Conservation (phyloP, 2,797 vertebrate genomes). For the Carcharodon carcharias region DNA sequence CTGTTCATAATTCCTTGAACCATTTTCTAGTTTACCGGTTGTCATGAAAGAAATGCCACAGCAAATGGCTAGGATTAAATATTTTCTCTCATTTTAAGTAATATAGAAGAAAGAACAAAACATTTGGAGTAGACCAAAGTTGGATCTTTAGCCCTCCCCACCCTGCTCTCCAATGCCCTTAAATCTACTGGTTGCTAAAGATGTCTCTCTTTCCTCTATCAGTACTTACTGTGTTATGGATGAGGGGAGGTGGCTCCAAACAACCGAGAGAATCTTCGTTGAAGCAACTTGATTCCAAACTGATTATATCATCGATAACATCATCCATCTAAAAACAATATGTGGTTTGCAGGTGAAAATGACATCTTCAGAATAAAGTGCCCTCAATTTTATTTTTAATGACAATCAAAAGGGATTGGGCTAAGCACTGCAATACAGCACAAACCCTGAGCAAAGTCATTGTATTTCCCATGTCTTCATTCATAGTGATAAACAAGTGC, state of each 20-base stretch:
- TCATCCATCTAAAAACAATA: slow-evolving; percentile 80
- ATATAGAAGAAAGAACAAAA: neutral
- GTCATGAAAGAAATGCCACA: neutral
- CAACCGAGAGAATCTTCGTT: slow-evolving; percentile 81
- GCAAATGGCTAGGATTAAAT: neutral
- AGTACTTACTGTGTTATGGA: slow-evolving; percentile 85
- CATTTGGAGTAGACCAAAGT: neutral
- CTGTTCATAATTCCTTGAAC: neutral
- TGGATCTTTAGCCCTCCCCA: neutral
- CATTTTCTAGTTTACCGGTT: neutral
- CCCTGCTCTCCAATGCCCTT: no score
- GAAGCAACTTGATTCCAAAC: slow-evolving; percentile 77
- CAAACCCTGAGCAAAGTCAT: neutral
- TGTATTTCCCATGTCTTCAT: neutral
- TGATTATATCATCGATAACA: slow-evolving; percentile 87
- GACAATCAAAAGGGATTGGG: neutral
- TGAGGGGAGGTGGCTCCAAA: slow-evolving; percentile 74
- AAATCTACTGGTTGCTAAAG: neutral
- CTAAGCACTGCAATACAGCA: neutral
- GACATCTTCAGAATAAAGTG: neutral
- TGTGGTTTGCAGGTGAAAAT: neutral
- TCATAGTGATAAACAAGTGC: neutral
- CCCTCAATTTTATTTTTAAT: neutral
- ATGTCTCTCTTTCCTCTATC: neutral
- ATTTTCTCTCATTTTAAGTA: neutral